phyloP scores from a whole-genome alignment of 2,113 vertebrate genomes.

The Atherinomorus stipes region DNA sequence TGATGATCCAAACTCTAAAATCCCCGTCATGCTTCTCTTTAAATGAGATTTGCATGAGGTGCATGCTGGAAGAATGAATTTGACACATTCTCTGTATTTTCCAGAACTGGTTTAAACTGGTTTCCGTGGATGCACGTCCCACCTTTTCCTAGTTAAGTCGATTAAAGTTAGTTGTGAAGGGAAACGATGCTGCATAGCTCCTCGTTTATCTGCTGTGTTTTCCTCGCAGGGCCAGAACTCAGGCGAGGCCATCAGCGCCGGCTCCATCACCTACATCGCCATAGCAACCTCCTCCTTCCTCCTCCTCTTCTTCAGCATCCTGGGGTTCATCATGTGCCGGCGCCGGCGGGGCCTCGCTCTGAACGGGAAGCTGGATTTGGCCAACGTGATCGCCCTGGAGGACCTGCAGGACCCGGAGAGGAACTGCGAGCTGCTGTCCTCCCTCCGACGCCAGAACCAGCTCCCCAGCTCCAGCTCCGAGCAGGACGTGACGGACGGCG shows the following conservation, averaged over 20 bases:
- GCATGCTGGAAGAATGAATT: too few species aligned
- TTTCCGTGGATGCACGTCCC: too few species aligned
- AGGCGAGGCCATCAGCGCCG: constrained; percentile 39
- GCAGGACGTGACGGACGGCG: constrained; percentile 72
- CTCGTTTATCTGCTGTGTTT: not conserved
- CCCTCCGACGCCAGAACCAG: constrained; percentile 50
- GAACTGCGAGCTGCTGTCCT: constrained; percentile 75
- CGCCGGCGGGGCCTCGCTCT: constrained; percentile 67
- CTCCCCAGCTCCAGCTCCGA: constrained; percentile 60
- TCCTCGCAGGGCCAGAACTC: constrained; percentile 56
- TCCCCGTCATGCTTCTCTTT: too few species aligned
- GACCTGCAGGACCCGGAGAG: constrained; percentile 76
- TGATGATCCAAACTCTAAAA: too few species aligned
- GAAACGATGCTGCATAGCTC: too few species aligned
- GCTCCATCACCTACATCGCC: constrained; percentile 44
- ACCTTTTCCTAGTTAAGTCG: too few species aligned
- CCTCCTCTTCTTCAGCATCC: constrained; percentile 54
- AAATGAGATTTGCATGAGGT: too few species aligned
- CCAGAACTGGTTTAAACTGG: too few species aligned
- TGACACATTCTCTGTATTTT: too few species aligned
- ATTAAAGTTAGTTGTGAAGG: too few species aligned
- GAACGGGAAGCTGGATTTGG: constrained; percentile 59
- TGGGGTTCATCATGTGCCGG: constrained; percentile 57
- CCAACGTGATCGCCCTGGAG: constrained; percentile 85
- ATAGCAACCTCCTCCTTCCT: constrained; percentile 62